Percentiles rank a stretch among this genome's conserved stretches.
phyloP scores from a whole-genome alignment of 2,888 invertebrate species.

The Caenorhabditis parvicauda region DNA sequence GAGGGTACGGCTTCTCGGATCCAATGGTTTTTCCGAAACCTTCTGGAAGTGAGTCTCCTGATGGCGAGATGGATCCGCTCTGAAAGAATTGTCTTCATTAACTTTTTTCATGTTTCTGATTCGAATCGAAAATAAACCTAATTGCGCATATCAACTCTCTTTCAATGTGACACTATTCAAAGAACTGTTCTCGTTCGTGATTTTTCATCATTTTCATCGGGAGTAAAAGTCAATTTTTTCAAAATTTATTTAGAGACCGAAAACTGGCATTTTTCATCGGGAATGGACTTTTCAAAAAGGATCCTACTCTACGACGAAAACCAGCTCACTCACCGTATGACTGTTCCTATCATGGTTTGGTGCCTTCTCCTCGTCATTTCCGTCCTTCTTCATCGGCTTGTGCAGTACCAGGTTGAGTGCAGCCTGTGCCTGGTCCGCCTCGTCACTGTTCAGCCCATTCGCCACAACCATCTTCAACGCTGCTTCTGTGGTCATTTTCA shows the following conservation, averaged over 20 bases:
- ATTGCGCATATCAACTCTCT: too few relatives aligned
- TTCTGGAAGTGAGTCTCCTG: slow-evolving; percentile 48
- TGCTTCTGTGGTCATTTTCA: slow-evolving; percentile 44
- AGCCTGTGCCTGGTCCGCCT: slow-evolving; percentile 6
- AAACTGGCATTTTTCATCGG: too few relatives aligned
- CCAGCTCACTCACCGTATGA: slow-evolving; percentile 43
- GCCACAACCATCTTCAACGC: slow-evolving; percentile 47
- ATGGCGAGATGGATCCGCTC: slow-evolving; percentile 55
- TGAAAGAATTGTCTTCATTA: too few relatives aligned
- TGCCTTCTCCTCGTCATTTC: slow-evolving; percentile 30
- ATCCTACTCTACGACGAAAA: background rate
- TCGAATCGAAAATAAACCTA: background rate
- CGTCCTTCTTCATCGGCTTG: slow-evolving; percentile 24
- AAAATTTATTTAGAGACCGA: too few relatives aligned
- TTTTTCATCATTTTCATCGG: too few relatives aligned
- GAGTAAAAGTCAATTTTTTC: too few relatives aligned
- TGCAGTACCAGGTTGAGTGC: slow-evolving; percentile 30
- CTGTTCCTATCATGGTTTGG: slow-evolving; percentile 44
- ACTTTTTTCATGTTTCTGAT: background rate
- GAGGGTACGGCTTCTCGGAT: slow-evolving; percentile 32
- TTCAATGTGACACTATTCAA: too few relatives aligned
- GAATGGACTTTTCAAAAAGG: background rate
- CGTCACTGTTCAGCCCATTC: slow-evolving; percentile 28
- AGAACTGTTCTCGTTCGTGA: too few relatives aligned
- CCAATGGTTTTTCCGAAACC: slow-evolving; percentile 35